A percentile compares a stretch with the other conserved stretches of the same genome.
Evolutionary conservation across 2,113 vertebrate genomes (phyloP).

Genomic region (Heterotilapia buettikoferi): DNA sequence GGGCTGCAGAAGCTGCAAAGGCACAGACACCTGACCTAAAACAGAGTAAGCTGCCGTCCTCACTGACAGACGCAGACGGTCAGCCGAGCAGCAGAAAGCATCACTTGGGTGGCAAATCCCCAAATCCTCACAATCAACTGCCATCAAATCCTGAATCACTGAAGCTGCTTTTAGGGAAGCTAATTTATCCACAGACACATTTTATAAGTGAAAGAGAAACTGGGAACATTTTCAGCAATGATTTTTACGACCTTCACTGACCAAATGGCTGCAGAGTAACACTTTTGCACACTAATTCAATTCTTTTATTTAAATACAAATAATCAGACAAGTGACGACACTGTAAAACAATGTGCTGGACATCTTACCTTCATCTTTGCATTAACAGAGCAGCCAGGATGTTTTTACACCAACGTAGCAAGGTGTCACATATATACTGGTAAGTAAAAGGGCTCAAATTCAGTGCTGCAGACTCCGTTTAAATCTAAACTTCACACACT

Average conservation of each 20-base stretch:
- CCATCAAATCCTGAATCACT: background rate
- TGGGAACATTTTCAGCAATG: background rate
- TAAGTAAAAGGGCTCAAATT: background rate
- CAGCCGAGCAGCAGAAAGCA: background rate
- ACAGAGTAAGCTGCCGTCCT: constrained; percentile 18
- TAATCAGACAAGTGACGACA: background rate
- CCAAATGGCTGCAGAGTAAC: background rate
- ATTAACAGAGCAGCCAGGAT: background rate
- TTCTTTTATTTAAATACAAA: background rate
- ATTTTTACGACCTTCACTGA: background rate
- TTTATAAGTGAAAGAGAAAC: background rate
- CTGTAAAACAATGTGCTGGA: background rate
- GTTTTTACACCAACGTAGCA: background rate
- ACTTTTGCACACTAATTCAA: background rate
- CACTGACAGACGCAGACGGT: constrained; percentile 22
- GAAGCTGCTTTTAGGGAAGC: background rate
- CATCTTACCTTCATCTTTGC: background rate
- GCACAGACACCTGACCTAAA: constrained; percentile 57
- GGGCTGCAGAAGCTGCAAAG: constrained; percentile 26
- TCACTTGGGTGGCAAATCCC: constrained; percentile 22
- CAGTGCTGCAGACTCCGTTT: background rate
- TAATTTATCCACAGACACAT: background rate
- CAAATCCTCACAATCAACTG: background rate
- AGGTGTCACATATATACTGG: background rate
- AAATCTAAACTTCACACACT: background rate